Evolutionary conservation across 2,888 invertebrate genomes (phyloP).

Genomic region (Antitype chi): DNA sequence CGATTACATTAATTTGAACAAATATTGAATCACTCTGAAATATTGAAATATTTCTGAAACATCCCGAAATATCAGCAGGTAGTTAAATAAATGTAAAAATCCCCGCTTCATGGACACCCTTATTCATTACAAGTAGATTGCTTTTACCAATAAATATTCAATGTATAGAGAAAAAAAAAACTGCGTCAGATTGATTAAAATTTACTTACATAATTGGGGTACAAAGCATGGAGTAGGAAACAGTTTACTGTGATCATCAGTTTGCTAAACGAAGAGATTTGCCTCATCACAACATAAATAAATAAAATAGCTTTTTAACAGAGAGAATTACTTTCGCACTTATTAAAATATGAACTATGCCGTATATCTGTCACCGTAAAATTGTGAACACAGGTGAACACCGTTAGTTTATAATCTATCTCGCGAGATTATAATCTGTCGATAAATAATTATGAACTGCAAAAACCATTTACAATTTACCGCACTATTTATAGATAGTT

Average conservation of each 20-base stretch:
- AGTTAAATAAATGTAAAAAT: conserved; percentile 42
- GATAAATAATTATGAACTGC: no score
- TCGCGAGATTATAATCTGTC: no score
- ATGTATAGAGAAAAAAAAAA: conserved; percentile 14
- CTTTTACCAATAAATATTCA: conserved; percentile 56
- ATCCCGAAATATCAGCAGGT: conserved; percentile 12
- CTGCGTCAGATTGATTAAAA: conserved; percentile 25
- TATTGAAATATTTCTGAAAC: conserved; percentile 4
- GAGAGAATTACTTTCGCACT: no score
- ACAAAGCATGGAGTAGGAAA: not conserved
- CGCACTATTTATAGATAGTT: no score
- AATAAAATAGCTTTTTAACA: no score
- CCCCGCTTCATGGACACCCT: not conserved
- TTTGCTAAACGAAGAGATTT: not conserved
- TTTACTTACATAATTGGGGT: not conserved
- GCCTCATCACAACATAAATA: not conserved
- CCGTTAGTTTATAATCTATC: no score
- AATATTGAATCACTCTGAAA: conserved; percentile 20
- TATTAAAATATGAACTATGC: no score
- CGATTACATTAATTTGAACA: not conserved
- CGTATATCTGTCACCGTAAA: no score
- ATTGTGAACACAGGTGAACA: no score
- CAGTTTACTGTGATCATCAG: not conserved
- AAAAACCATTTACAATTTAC: no score
- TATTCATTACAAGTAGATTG: conserved; percentile 44